Evolutionary conservation across 2,888 invertebrate species (phyloP).

Genomic region (Meghimatium bilineatum): DNA sequence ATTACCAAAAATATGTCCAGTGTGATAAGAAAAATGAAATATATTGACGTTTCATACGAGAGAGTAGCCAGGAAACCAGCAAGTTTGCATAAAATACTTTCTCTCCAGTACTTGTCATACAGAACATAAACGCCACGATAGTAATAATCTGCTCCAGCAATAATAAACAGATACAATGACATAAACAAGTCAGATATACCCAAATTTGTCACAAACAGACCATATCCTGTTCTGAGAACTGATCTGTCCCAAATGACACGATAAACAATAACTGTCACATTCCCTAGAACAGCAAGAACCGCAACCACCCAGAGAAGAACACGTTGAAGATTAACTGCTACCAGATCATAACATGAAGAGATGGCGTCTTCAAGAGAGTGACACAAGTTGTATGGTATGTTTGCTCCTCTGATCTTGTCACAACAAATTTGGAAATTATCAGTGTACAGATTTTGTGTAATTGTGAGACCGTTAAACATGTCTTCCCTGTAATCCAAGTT

Average conservation of each 20-base stretch:
- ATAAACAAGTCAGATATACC: slow-evolving; percentile 58
- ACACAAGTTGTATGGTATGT: slow-evolving; percentile 30
- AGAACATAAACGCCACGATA: slow-evolving; percentile 45
- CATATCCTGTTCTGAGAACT: slow-evolving; percentile 36
- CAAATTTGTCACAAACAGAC: slow-evolving; percentile 32
- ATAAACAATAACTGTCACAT: slow-evolving; percentile 53
- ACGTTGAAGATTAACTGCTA: slow-evolving; percentile 50
- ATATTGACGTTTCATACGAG: slow-evolving; percentile 13
- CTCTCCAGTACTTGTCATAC: neutral
- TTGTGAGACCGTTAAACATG: slow-evolving; percentile 5
- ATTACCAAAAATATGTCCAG: slow-evolving; percentile 29
- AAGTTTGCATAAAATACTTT: neutral
- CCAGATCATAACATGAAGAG: slow-evolving; percentile 57
- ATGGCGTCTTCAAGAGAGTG: slow-evolving; percentile 53
- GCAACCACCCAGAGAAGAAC: slow-evolving; percentile 49
- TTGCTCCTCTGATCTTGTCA: neutral
- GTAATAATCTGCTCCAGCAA: slow-evolving; percentile 55
- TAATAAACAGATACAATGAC: slow-evolving; percentile 60
- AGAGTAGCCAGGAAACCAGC: slow-evolving; percentile 9
- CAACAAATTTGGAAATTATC: slow-evolving; percentile 28
- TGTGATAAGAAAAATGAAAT: slow-evolving; percentile 22
- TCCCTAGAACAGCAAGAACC: slow-evolving; percentile 56
- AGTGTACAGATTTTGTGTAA: neutral
- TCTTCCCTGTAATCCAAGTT: neutral
- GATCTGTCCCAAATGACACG: slow-evolving; percentile 58